Conservation (phyloP, 2,113 vertebrate species). For the Dunckerocampus dactyliophorus region DNA sequence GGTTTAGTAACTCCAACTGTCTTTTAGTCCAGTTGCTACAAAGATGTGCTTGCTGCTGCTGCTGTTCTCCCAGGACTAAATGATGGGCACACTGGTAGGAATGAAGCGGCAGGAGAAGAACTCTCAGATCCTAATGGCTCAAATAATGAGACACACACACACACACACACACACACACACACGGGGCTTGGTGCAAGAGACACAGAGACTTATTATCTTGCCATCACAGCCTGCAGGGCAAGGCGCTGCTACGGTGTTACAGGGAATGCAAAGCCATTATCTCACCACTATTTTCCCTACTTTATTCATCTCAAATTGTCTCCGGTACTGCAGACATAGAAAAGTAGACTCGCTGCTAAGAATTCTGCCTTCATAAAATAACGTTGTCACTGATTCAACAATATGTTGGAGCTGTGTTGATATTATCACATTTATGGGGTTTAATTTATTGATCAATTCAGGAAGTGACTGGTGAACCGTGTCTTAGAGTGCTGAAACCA, state of each 20-base stretch:
- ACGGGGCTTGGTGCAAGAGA: background rate
- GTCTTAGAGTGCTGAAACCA: background rate
- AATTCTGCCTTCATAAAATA: no score
- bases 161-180: background rate
- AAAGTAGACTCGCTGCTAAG: background rate
- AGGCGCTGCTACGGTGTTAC: background rate
- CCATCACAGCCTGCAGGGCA: constrained; percentile 2
- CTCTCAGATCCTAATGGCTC: background rate
- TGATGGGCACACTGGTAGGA: background rate
- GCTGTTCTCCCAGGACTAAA: background rate
- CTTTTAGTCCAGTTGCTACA: background rate
- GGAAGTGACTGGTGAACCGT: background rate
- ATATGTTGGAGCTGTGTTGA: no score
- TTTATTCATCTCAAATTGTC: background rate
- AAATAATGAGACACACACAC: constrained; percentile 2
- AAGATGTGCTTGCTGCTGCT: background rate
- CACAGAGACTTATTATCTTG: constrained; percentile 1
- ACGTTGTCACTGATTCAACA: no score
- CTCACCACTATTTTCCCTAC: background rate
- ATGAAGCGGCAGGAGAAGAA: background rate
- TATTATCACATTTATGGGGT: no score
- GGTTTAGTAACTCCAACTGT: constrained; percentile 1
- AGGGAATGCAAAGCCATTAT: constrained; percentile 7
- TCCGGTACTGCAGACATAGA: background rate
- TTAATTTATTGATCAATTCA: no score